Percentiles rank a stretch among this genome's conserved stretches.
Conservation (phyloP, 2,113 vertebrate genomes). For the Canis aureus region DNA sequence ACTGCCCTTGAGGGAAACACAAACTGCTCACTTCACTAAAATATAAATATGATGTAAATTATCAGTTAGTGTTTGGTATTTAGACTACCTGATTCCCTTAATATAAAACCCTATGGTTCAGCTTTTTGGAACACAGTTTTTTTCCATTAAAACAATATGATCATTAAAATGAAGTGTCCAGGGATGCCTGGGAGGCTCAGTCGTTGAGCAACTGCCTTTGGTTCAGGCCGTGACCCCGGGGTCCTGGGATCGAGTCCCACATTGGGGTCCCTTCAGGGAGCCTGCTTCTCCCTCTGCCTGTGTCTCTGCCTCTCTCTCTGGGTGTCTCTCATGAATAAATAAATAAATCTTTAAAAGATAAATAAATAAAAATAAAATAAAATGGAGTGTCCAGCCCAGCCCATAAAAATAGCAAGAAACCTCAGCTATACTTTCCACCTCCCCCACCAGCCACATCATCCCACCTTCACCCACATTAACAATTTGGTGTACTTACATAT, state of each 20-base stretch:
- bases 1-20: conserved; percentile 1
- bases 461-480: not conserved
- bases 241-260: too few relatives aligned
- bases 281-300: too few relatives aligned
- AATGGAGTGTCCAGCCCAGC: not conserved
- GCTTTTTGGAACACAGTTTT: not conserved
- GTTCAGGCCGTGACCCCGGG: too few relatives aligned
- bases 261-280: too few relatives aligned
- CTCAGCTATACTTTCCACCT: not conserved
- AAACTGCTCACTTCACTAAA: not conserved
- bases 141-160: not conserved
- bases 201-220: too few relatives aligned
- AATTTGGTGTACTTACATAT: not conserved
- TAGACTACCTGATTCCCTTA: not conserved
- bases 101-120: not conserved
- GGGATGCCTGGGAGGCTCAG: too few relatives aligned
- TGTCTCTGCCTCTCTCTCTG: too few relatives aligned
- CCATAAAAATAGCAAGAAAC: not conserved
- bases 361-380: not conserved
- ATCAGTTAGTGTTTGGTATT: not conserved
- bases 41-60: not conserved
- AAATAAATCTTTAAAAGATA: too few relatives aligned
- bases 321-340: too few relatives aligned
- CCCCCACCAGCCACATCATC: not conserved
- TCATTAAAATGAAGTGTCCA: not conserved